Evolutionary conservation across 2,888 invertebrate genomes (phyloP), one percentile per base, ranked within the genome.

Genomic region (Deladenus siricidicola): DNA sequence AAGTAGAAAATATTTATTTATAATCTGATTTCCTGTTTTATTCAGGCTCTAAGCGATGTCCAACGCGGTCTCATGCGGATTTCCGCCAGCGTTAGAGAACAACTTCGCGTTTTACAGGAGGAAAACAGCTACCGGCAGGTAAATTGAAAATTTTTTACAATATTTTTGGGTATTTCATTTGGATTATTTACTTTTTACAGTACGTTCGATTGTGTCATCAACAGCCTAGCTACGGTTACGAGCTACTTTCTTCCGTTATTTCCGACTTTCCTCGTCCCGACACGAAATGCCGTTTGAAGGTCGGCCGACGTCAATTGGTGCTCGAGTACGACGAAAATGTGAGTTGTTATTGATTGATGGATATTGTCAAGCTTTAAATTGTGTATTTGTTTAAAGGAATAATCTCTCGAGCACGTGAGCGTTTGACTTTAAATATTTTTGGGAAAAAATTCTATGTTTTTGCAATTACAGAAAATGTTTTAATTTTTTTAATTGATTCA

Each of bases 161-260:
- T 14, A 1, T 30, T 21, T 10, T 4, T 30, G 1, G 51, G 30
- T 4, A n/a, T n/a, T 14, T 14, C 6, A 45, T 21, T 19, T 21
- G 8, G 24, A 4, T 21, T 30, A n/a, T 23, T 34, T 30, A n/a
- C 42, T 42, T 34, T 10, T 21, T 49, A 19, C 52, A 91, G 87
- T 94, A 89, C 80, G 83, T 96, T 73, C 87, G 89, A 72, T 80
- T 89, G 70, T 89, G 89, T 17, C 85, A 88, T 66, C 86, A 86
- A 29, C 83, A 92, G 70, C 88, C 88, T 69, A 88, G 88, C 78
- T 96, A 94, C 81, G 91, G 93, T 17, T 89, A 88, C 77, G 84
- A 92, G 63, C 87, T 88, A 76, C 89, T 90, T 79, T 83, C 85
- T 59, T 85, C 86, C 42, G 88, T 88, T 67, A 81, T 83, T 50